Base-by-base conservation (phyloP, 2,797 vertebrate genomes). In the Crypturellus tataupa region DNA sequence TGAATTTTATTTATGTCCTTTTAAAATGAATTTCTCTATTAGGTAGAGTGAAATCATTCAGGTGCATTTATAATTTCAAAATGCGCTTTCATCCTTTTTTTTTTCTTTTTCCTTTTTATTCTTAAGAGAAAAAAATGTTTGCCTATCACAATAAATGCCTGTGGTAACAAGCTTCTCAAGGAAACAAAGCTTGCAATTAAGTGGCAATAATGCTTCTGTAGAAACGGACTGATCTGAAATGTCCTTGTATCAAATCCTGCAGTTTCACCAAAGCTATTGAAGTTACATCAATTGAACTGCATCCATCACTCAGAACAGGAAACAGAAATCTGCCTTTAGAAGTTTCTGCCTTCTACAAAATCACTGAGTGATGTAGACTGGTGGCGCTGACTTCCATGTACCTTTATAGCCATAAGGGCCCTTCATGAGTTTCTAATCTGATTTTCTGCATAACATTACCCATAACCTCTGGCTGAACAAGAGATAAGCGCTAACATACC, bases 251-350 rank as follows among this genome's bases (percentile, higher is more conserved):
- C 62, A 79, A 89, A 80, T 59, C 37, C 72, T 79, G 59, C 0
- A 0, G n/a, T 71, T 87, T 49, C 62, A 85, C 79, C 80, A 79
- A 85, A 87, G 39, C 85, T 65, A 46, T 31, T 1, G 0, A 62
- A 87, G 62, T 81, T 65, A 14, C 69, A 81, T 69, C 65, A 83
- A 3, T 47, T 35, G 78, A 51, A 65, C 58, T 89, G 65, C 73
- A 80, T 44, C 25, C 71, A 40, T 40, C 62, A 76, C 89, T 93
- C 51, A 87, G 69, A 95, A 95, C 80, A 33, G 40, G 86, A 95
- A 93, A 75, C 86, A 92, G 92, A 94, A 93, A 94, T 65, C 47
- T 80, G 8, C 42, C 84, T 94, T 89, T 80, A 83, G 62, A 92
- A 83, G 64, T 89, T 82, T 87, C 78, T 65, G n/a, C 46, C 60